Evolutionary conservation across 2,888 invertebrate genomes (phyloP), one percentile per base, ranked within the genome.

Genomic region (Adela reaumurella): DNA sequence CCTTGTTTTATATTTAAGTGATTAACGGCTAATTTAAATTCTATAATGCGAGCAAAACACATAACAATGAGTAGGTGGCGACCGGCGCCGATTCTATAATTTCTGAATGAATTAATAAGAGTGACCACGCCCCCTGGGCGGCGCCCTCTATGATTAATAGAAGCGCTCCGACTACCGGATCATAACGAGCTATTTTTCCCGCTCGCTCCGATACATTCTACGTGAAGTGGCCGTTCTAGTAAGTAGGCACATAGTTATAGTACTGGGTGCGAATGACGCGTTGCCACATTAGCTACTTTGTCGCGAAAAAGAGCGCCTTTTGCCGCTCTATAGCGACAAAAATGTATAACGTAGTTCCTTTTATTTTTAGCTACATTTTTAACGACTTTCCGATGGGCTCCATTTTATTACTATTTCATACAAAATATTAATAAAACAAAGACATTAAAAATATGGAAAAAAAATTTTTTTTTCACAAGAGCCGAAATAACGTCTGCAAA

Each of bases 91-190:
- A 67, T 67, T 70, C 72, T 69, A 70, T 72, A 71, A 71, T 68
- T 24, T 68, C 65, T 58, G 62, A 60, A 62, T 60, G 71, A 73
- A 74, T 76, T 76, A 77, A 77, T 76, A 76, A 74, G 67, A 57
- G 53, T 51, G 53, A 70, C 77, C 64, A 62, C 78, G 77, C 78
- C 77, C 65, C 58, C 62, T 68, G 74, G 78, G 78, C 76, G 77
- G 74, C 68, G 62, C 68, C 74, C 55, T 61, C 55, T 56, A 61
- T 72, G 70, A 77, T 76, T 74, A 74, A 77, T 76, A 72, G 63
- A 64, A 62, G 63, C 62, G 62, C 63, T 57, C 60, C 65, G 68
- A 70, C 74, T 76, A 74, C 72, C 69, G 73, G 62, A 35, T 35
- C 35, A 14, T 11, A 35, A 14, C 35, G 35, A 14, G 35, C 14